Evolutionary conservation across 1,140 invertebrate genomes (phyloP), one percentile per base, ranked within the genome.

Genomic region (Drosophila kanapiae): DNA sequence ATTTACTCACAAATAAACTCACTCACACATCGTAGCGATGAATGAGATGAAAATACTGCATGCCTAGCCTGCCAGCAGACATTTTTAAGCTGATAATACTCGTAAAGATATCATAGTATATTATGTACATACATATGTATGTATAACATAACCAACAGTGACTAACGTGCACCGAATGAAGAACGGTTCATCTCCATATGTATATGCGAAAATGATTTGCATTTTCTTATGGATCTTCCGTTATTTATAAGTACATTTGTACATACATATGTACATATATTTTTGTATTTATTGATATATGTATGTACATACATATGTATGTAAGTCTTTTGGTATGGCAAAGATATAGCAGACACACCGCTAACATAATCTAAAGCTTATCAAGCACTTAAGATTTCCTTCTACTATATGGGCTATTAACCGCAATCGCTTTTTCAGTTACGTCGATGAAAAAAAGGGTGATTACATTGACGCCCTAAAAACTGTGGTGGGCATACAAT

Each of bases 401-500:
- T 14, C 11, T 47, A 62, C n/a, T 62, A 69, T 48, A 68, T 49
- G 47, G 47, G 14, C 37, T 8, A 31, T 53, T 64, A 87, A 86
- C 75, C 67, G 16, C 59, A 47, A 54, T 67, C 40, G 33, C 53
- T n/a, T 63, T 70, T 87, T 75, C 4, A 92, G 91, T 23, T 91
- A 85, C 59, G 78, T 92, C 4, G 75, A 91, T 38, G 38, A 57
- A 43, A 90, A 92, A 54, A 87, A 91, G 31, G 11, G 14, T 9
- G 72, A 91, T 71, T 99, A 97, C 92, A 97, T 99, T 70, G 93
- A 96, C 40, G 95, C 95, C 70, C 94, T 99, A 43, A 94, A 94
- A 65, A 96, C 99, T 90, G 97, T 96, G 31, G 98, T 99, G 37
- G 97, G 96, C 4, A 99, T 99, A 85, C 96, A 97, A 87, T 99